These are phyloP conservation scores for Asteroscopus sphinx DNA, from an alignment of 2,888 invertebrate species.

Conservation along the genomic window DNA sequence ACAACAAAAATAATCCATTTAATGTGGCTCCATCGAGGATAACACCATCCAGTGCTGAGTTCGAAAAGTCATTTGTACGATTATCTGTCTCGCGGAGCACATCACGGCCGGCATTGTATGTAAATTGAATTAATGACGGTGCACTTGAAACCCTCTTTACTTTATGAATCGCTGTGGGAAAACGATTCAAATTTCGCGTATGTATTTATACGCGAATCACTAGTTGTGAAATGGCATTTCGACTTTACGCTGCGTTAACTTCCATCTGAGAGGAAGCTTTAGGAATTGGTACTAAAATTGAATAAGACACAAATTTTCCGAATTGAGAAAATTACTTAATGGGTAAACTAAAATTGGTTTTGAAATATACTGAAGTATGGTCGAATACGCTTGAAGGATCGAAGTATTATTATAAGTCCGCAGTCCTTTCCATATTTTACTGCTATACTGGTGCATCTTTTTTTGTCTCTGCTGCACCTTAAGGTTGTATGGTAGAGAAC, in stretches of 20 bases:
- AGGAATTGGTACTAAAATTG: conserved; percentile 10
- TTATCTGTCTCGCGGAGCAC: conserved; percentile 84
- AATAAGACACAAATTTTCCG: no score
- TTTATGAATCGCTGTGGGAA: conserved; percentile 61
- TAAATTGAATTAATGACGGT: conserved; percentile 84
- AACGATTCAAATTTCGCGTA: conserved; percentile 40
- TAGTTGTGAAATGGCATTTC: conserved; percentile 24
- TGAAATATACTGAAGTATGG: no score
- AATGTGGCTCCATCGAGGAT: conserved; percentile 58
- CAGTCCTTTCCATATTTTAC: no score
- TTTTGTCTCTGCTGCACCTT: no score
- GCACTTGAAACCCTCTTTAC: conserved; percentile 71
- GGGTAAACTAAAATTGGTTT: no score
- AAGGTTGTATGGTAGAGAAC: no score
- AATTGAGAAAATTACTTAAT: no score
- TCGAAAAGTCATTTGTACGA: conserved; percentile 86
- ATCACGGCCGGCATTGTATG: conserved; percentile 78
- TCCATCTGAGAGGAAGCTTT: conserved; percentile 13
- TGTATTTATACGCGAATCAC: conserved; percentile 35
- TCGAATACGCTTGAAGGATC: no score
- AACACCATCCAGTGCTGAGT: conserved; percentile 72
- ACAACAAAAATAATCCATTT: conserved; percentile 46
- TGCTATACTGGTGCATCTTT: no score
- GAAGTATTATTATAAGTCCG: no score
- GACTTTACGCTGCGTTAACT: conserved; percentile 20